A percentile compares a stretch with the other conserved stretches of the same genome.
phyloP scores from a whole-genome alignment of 2,888 invertebrate genomes.

The Eudemis profundana region DNA sequence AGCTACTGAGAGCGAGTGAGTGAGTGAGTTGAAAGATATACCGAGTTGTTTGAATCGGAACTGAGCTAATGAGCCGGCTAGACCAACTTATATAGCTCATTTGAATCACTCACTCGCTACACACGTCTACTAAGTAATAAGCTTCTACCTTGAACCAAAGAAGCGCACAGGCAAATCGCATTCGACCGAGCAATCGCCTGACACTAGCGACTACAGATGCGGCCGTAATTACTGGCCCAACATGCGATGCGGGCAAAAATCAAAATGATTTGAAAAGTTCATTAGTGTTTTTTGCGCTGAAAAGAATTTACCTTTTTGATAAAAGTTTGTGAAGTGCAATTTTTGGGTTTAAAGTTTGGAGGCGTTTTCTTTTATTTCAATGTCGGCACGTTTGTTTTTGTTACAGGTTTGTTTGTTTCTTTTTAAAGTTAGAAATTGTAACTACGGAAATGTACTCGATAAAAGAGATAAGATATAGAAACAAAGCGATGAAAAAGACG shows the following conservation, averaged over 20 bases:
- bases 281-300: constrained; percentile 37
- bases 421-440: too few species aligned
- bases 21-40: too few species aligned
- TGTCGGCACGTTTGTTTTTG: background rate
- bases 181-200: constrained; percentile 38
- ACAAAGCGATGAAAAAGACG: too few species aligned
- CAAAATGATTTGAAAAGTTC: constrained; percentile 43
- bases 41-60: too few species aligned
- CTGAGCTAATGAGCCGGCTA: too few species aligned
- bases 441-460: too few species aligned
- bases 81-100: too few species aligned
- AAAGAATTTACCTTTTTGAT: constrained; percentile 10
- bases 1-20: too few species aligned
- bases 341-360: background rate
- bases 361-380: background rate
- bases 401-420: too few species aligned
- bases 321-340: constrained; percentile 28
- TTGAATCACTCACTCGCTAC: too few species aligned
- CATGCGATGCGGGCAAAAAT: constrained; percentile 43
- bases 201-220: constrained; percentile 35
- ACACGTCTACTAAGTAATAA: too few species aligned
- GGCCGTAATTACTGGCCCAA: constrained; percentile 30
- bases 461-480: too few species aligned
- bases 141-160: constrained; percentile 23
- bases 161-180: constrained; percentile 22